Conservation (phyloP, 2,888 invertebrate species). For the Chrysotoxum bicinctum region DNA sequence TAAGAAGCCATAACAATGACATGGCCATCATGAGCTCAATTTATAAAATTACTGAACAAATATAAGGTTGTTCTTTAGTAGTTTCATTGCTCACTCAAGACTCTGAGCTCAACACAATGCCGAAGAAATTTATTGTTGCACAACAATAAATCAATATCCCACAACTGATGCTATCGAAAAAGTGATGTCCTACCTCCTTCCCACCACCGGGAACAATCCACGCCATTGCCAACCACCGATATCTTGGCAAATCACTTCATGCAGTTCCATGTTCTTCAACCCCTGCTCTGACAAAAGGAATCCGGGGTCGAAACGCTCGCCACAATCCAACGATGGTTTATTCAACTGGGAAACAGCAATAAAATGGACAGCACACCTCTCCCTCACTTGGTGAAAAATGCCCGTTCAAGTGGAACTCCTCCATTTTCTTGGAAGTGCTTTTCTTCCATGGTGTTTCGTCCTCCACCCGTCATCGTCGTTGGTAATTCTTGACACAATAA, state of each 20-base stretch:
- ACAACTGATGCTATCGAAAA: conserved; percentile 46
- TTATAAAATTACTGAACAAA: conserved; percentile 44
- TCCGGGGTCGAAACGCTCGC: not conserved
- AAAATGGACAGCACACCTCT: conserved; percentile 36
- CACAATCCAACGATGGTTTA: conserved; percentile 23
- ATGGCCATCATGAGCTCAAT: conserved; percentile 15
- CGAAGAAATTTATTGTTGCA: conserved; percentile 57
- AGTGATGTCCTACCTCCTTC: not conserved
- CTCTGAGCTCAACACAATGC: conserved; percentile 38
- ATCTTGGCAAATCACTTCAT: conserved; percentile 13
- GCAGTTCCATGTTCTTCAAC: conserved; percentile 41
- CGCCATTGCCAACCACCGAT: not conserved
- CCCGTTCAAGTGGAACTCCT: not conserved
- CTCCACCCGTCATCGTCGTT: not conserved
- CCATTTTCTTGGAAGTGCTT: conserved; percentile 8
- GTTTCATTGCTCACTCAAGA: not conserved
- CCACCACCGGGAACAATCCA: not conserved
- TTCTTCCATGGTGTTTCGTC: not conserved
- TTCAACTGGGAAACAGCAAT: conserved; percentile 45
- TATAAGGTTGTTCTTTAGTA: conserved; percentile 6
- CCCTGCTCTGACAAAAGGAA: conserved; percentile 30
- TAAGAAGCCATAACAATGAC: conserved; percentile 4
- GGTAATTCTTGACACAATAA: conserved; percentile 62
- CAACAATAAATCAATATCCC: conserved; percentile 49
- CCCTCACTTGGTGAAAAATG: not conserved